Evolutionary conservation across 2,888 invertebrate species (phyloP), one percentile per base, ranked within the genome.

Genomic region (Platerodrilus igneus): DNA sequence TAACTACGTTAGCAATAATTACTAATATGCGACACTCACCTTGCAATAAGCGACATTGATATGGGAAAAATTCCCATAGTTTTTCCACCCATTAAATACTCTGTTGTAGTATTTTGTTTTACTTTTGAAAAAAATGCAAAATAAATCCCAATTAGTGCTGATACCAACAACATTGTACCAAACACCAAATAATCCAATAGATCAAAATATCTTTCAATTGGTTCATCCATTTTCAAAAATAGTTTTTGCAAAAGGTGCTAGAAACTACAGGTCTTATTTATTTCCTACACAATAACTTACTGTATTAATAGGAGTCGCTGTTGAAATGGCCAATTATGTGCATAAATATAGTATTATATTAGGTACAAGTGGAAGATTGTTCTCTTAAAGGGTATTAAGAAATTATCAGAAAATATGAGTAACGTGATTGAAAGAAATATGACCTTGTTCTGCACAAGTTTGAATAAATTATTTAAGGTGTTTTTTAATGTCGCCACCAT

Each of bases 21-120:
- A n/a, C n/a, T n/a, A n/a, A n/a, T n/a, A n/a, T n/a, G n/a, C n/a
- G n/a, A n/a, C n/a, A n/a, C 55, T 67, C 75, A 83, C 83, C 83
- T 83, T 55, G 84, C 83, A 50, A 85, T 81, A 41, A 85, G 67
- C 8, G 83, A 84, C 81, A 84, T 83, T 33, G 84, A 82, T 58
- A 85, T 83, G 1, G 84, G 84, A 53, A 84, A 79, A 52, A 84
- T 78, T n/a, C 83, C 81, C 83, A 85, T 83, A 7, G 77, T 80
- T 58, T 83, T 82, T 13, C 84, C 83, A 4, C 84, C 85, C 73
- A 84, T 78, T 37, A 85, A 71, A 54, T 84, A 85, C 55, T 85
- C 83, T 10, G 75, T 65, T 0, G 83, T 81, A 0, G 82, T 82
- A 56, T 83, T 79, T 51, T 79, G 78, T 55, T 79, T 82, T 56